phyloP scores from a whole-genome alignment of 2,797 vertebrate species.

The Ficedula albicollis region DNA sequence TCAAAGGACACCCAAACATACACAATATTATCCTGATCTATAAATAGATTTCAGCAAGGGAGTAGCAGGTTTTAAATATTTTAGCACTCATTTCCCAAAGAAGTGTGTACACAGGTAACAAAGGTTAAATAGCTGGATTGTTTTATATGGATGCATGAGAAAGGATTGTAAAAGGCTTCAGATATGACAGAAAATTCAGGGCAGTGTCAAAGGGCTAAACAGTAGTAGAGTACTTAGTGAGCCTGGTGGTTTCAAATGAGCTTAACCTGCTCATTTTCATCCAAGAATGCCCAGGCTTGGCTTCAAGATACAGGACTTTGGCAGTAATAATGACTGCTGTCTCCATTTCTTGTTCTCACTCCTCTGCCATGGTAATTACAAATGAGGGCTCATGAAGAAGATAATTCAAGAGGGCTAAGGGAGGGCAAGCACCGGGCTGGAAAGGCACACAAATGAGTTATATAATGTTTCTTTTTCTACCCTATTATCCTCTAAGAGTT shows the following conservation, averaged over 20 bases:
- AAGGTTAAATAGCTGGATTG: not conserved
- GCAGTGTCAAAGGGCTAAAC: not conserved
- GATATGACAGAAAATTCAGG: not conserved
- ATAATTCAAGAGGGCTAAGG: not conserved
- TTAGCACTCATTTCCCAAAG: not conserved
- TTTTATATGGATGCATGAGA: not conserved
- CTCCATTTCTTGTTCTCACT: not conserved
- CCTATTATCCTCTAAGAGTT: not conserved
- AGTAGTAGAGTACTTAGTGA: not conserved
- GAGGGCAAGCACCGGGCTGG: not conserved
- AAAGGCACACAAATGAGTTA: not conserved
- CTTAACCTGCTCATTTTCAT: not conserved
- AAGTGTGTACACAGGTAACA: not conserved
- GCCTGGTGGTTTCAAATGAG: not conserved
- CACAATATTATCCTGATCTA: not conserved
- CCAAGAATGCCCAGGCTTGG: not conserved
- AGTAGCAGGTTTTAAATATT: not conserved
- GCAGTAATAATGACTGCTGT: not conserved
- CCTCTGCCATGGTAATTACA: not conserved
- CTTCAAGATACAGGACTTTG: conserved; percentile 3
- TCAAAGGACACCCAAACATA: not conserved
- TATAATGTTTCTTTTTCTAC: not conserved
- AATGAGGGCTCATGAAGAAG: not conserved
- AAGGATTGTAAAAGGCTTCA: not conserved
- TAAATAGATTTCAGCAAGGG: not conserved